Conservation (phyloP, 2,888 invertebrate genomes). For the Ochropleura plecta region DNA sequence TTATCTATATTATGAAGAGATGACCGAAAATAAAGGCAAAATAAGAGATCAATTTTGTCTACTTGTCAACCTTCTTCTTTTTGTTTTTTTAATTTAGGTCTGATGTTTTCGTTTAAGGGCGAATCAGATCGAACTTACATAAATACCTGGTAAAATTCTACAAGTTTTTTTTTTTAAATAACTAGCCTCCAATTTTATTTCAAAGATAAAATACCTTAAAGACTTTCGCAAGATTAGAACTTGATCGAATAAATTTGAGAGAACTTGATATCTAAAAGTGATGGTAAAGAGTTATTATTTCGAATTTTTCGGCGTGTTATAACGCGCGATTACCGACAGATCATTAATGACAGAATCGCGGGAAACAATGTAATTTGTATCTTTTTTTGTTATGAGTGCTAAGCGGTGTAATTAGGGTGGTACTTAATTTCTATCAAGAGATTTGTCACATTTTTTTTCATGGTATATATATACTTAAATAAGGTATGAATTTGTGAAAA, state of each 20-base stretch:
- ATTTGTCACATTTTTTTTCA: slow-evolving; percentile 26
- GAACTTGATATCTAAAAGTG: slow-evolving; percentile 17
- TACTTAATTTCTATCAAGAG: neutral
- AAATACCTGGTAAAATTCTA: no score
- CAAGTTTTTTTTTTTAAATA: neutral
- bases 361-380: slow-evolving; percentile 51
- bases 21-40: no score
- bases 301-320: slow-evolving; percentile 20
- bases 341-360: slow-evolving; percentile 51
- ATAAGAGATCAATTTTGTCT: no score
- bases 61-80: no score
- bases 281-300: slow-evolving; percentile 23
- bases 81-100: no score
- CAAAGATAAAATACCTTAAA: neutral
- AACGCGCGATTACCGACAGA: slow-evolving; percentile 15
- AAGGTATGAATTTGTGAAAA: neutral
- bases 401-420: slow-evolving; percentile 24
- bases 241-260: neutral
- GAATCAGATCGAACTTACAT: neutral
- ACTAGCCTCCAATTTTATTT: neutral
- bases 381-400: slow-evolving; percentile 32
- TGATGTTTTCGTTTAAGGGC: neutral
- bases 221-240: neutral
- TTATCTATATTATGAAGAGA: no score
- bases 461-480: neutral